phyloP scores from a whole-genome alignment of 1,140 invertebrate species.

The Rhyzopertha dominica region DNA sequence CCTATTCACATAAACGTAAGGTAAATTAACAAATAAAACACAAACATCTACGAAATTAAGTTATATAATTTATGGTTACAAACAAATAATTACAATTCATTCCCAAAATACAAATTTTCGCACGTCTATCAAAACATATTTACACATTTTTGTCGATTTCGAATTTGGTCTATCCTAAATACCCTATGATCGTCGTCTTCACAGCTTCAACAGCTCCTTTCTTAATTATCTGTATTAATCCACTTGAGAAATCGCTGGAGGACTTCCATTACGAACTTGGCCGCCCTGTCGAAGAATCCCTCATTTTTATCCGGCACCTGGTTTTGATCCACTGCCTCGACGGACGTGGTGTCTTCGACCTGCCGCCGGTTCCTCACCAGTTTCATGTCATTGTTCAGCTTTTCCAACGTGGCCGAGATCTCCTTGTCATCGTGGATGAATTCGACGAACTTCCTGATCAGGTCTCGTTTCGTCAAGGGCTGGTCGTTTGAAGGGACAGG shows the following conservation, averaged over 20 bases:
- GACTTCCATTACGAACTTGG: constrained; percentile 43
- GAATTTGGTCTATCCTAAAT: neutral
- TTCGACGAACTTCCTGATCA: constrained; percentile 29
- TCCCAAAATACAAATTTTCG: constrained; percentile 6
- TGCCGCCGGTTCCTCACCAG: constrained; percentile 28
- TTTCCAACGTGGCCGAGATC: constrained; percentile 23
- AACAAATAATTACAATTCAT: neutral
- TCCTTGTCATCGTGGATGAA: constrained; percentile 38
- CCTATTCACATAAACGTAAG: too few relatives aligned
- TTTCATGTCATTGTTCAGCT: constrained; percentile 7
- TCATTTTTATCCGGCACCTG: constrained; percentile 22
- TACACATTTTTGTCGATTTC: constrained; percentile 8
- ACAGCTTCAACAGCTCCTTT: constrained; percentile 19
- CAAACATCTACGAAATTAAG: too few relatives aligned
- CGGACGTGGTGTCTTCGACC: constrained; percentile 18
- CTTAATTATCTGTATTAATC: constrained; percentile 40
- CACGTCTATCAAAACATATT: constrained; percentile 4
- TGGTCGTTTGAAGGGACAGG: too few relatives aligned
- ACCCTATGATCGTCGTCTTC: too few relatives aligned
- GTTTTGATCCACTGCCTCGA: constrained; percentile 19
- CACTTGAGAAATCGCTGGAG: constrained; percentile 45
- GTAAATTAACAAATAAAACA: too few relatives aligned
- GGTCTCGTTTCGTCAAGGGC: constrained; percentile 21
- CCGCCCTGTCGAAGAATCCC: constrained; percentile 42
- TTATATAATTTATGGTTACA: constrained; percentile 4